Base-by-base conservation (phyloP, 2,797 vertebrate genomes). In the Eremophila alpestris region DNA sequence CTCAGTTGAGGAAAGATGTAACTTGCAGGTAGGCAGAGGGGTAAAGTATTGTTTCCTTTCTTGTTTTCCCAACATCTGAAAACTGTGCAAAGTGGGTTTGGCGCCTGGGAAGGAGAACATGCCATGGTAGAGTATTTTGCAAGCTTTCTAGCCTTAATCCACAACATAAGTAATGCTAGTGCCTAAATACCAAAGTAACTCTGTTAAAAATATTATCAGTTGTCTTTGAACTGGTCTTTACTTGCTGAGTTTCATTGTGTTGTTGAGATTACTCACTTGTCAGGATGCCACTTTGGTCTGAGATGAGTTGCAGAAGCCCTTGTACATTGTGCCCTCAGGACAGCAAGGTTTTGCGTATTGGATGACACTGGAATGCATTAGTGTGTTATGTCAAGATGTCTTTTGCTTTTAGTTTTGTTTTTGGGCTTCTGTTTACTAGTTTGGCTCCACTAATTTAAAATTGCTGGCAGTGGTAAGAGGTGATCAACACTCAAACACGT, bases 161-260 rank as follows among this genome's bases (percentile, higher is more conserved):
- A 0, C 54, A 32, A 46, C 13, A 85, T 93, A 93, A 95, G 74
- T 96, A 90, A 87, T 81, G 55, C 65, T 87, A 52, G 26, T 78
- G 75, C 94, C 64, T 96, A 95, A 97, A 96, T 70, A 96, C 64
- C 32, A 74, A 95, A 21, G 51, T 86, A 95, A 82, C 48, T 80
- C 20, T 67, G 49, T 46, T 83, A 11, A 34, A 81, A 81, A 80
- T 48, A 73, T 19, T 13, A 36, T n/a, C 22, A 20, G n/a, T 48
- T 21, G 24, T 84, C 96, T 97, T 97, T 97, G 92, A 97, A 96
- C 95, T 96, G 92, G 95, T 97, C 89, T 96, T 96, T 89, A 93
- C 96, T 96, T 97, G 96, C 67, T 97, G 90, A 95, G 82, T 90
- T 96, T 93, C 92, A 93, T 87, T 97, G 83, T 97, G 46, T 87